Evolutionary conservation across 2,113 vertebrate genomes (phyloP), one percentile per base, ranked within the genome.

Genomic region (Pollachius pollachius): DNA sequence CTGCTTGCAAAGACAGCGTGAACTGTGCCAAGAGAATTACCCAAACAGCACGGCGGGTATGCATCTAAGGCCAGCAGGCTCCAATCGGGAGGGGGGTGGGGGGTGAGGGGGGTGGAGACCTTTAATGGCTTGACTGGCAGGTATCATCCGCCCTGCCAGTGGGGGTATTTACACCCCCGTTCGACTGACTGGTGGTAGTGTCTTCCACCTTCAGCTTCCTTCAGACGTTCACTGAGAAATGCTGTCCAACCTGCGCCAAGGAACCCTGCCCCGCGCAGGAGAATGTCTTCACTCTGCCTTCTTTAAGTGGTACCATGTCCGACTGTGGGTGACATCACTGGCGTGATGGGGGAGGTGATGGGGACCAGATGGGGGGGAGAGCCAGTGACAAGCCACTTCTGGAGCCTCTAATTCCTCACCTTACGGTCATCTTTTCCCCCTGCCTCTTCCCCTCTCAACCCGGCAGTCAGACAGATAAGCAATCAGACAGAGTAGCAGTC

Each of bases 271-370:
- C 64, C 58, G 27, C 79, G 72, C 67, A 79, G 65, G 65, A 71
- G 83, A 81, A 83, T 68, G 76, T 72, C 77, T 85, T 69, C 68
- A 80, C 70, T 88, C 76, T 73, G 63, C 12, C 23, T 23, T 62
- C 68, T 72, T n/a, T 88, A 87, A 91, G 85, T 83, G 79, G 78
- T 86, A 85, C 87, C 89, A 89, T 89, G 73, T 85, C 71, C 62
- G 68, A 48, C 64, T 71, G 68, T 70, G 72, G 75, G 82, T 88
- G 82, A 89, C 84, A 84, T 89, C 90, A 89, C 56, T 68, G 58
- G 65, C 82, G 79, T 75, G 73, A 76, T 70, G 70, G 73, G 63
- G 63, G 78, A 80, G 68, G 79, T 83, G 68, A 89, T 91, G 63
- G 69, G 75, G 78, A 84, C 87, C 90, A 90, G 81, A 87, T 89